Conservation (phyloP, 2,113 vertebrate genomes). For the Thoracochromis brauschi region DNA sequence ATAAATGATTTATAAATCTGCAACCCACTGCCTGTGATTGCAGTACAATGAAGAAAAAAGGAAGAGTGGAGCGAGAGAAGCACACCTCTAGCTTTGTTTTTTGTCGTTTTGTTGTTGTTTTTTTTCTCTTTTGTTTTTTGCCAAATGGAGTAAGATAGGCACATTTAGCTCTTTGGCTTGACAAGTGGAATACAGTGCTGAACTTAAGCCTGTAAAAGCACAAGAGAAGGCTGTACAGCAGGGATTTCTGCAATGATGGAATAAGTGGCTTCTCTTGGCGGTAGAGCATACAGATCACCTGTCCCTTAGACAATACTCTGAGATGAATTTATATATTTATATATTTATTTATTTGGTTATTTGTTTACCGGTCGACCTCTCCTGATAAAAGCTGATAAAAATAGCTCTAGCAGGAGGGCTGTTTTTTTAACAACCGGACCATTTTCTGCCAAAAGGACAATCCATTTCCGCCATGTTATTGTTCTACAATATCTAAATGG, state of each 20-base stretch:
- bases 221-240: constrained; percentile 48
- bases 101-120: neutral
- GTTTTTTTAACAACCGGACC: constrained; percentile 19
- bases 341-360: neutral
- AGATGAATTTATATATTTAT: constrained; percentile 15
- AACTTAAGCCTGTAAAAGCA: constrained; percentile 57
- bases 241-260: constrained; percentile 64
- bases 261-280: constrained; percentile 49
- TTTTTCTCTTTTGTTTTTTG: neutral
- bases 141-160: constrained; percentile 61
- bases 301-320: constrained; percentile 51
- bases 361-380: neutral
- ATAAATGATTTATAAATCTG: constrained; percentile 63
- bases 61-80: constrained; percentile 7
- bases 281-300: constrained; percentile 50
- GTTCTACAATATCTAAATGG: constrained; percentile 30
- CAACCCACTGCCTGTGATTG: constrained; percentile 46
- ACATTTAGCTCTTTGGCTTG: constrained; percentile 55
- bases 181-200: constrained; percentile 59
- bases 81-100: constrained; percentile 12
- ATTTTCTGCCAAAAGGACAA: constrained; percentile 30
- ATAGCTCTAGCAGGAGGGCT: constrained; percentile 26
- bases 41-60: constrained; percentile 29
- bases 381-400: constrained; percentile 47
- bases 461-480: constrained; percentile 19